Conservation (phyloP, 1,140 invertebrate species). For the Hycleus phaleratus region DNA sequence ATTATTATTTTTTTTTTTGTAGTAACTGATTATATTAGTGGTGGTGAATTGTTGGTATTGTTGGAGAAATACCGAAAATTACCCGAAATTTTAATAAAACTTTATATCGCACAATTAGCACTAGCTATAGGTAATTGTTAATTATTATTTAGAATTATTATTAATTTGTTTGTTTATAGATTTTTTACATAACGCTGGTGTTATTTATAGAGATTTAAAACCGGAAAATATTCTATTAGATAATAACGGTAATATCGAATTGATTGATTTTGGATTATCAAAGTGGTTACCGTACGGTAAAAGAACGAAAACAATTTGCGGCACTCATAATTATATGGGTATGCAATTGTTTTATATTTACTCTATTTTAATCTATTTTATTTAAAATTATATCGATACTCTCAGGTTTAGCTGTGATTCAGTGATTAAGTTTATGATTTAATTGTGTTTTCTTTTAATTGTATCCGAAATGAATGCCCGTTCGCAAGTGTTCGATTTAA, state of each 20-base stretch:
- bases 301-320: constrained; percentile 79
- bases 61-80: constrained; percentile 61
- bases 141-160: background rate
- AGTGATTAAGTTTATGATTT: constrained; percentile 1
- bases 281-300: constrained; percentile 76
- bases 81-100: constrained; percentile 65
- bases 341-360: constrained; percentile 32
- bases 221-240: constrained; percentile 87
- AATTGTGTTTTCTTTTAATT: background rate
- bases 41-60: constrained; percentile 71
- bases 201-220: constrained; percentile 87
- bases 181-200: constrained; percentile 84
- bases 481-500: constrained; percentile 79
- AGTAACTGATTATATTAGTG: constrained; percentile 76
- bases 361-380: background rate
- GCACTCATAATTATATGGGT: constrained; percentile 89
- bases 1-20: constrained; percentile 30
- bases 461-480: constrained; percentile 74
- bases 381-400: background rate
- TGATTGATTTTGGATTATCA: constrained; percentile 89
- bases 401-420: constrained; percentile 19
- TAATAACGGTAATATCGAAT: constrained; percentile 63
- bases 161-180: constrained; percentile 49
- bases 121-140: constrained; percentile 64
- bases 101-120: constrained; percentile 79